Base-by-base conservation (phyloP, 2,888 invertebrate genomes). In the Brachyptera putata region DNA sequence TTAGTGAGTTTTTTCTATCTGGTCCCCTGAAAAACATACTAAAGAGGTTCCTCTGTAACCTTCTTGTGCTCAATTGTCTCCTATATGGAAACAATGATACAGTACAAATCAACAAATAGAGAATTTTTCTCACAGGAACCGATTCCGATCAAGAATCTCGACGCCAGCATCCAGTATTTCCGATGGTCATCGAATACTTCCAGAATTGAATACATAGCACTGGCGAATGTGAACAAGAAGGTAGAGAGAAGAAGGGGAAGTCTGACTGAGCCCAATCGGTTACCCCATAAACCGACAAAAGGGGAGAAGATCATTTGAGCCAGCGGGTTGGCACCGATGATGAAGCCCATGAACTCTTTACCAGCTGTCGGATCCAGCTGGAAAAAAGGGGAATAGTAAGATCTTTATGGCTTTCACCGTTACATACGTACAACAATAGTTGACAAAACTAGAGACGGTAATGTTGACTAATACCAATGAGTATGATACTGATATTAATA, bases 291-390 rank as follows among this genome's bases (percentile, higher is more conserved):
- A 41, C 92, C 92, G 65, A 91, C 81, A 65, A 91, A 73, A 1
- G 92, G 92, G 18, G 91, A 91, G 73, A 90, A 89, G 61, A 91
- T 71, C 84, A 92, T 86, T 79, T 93, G 92, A 0, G 88, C 92
- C 63, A 92, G 79, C 13, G 93, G 92, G 78, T 91, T 91, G 24
- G 91, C 90, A 34, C 90, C 92, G 56, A 92, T 90, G 55, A 91
- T 84, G 68, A 86, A 81, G 4, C 92, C 91, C 81, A 91, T 84
- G 70, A 88, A 86, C 75, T 88, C 89, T 73, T 91, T 91, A 65
- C 86, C 85, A 4, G 90, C 86, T 25, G 80, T 80, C 57, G 85
- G 84, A 75, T 91, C 89, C 75, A 92, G 76, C 91, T 92, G 77
- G 60, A 80, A 76, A 60, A 65, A 61, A 22, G n/a, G n/a, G n/a